Percentiles rank a stretch among this genome's conserved stretches.
phyloP scores from a whole-genome alignment of 2,888 invertebrate genomes.

The Microplitis manilae region DNA sequence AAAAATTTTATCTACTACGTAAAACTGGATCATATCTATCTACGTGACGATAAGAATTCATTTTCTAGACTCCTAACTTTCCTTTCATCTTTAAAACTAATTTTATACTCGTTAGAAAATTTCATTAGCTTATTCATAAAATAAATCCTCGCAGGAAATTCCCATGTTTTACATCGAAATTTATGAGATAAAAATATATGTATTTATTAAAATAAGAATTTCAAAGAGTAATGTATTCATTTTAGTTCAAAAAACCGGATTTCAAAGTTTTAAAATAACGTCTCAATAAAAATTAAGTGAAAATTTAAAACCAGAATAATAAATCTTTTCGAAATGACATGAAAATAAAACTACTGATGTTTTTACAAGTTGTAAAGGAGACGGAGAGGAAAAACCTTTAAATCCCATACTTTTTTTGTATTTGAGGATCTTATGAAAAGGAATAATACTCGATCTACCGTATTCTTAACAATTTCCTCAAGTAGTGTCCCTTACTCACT shows the following conservation, averaged over 20 bases:
- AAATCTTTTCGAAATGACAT: neutral
- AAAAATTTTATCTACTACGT: neutral
- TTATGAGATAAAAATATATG: too few species aligned
- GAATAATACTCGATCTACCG: constrained; percentile 24
- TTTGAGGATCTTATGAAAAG: neutral
- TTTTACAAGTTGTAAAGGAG: neutral
- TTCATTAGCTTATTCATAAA: neutral
- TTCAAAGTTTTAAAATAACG: neutral
- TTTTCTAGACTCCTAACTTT: neutral
- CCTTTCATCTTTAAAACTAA: neutral
- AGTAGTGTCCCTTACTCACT: constrained; percentile 34
- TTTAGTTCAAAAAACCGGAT: too few species aligned
- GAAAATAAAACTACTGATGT: neutral
- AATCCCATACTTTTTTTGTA: neutral
- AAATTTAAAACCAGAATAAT: neutral
- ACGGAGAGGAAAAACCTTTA: neutral
- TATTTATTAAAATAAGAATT: too few species aligned
- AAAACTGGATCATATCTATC: neutral
- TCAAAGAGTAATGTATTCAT: too few species aligned
- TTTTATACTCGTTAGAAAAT: neutral
- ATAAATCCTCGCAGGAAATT: too few species aligned
- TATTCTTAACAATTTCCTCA: constrained; percentile 13
- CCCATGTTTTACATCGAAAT: too few species aligned
- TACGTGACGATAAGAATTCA: neutral
- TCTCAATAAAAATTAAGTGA: neutral